Base-by-base conservation (phyloP, 2,113 vertebrate genomes). In the Pelodiscus sinensis region DNA sequence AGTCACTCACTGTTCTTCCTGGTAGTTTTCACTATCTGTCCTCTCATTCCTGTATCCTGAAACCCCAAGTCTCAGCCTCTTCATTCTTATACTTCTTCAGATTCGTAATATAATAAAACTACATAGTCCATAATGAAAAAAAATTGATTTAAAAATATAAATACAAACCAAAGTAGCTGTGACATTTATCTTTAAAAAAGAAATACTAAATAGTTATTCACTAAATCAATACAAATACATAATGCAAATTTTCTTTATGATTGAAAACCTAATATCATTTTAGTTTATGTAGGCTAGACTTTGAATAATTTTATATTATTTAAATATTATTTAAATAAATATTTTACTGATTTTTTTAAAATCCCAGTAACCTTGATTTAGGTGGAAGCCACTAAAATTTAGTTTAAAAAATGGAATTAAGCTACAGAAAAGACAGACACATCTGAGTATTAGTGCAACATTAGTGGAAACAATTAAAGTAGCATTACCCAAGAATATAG, bases 401-500 rank as follows among this genome's bases (percentile, higher is more conserved):
- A 22, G 22, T 38, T 35, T 22, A 38, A 38, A 44, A 12, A 21
- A 21, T 24, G 18, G 71, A 73, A 38, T 38, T 73, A 73, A 73
- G 58, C 7, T 38, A 38, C 19, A 38, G 21, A 22, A 73, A 38
- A 38, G 68, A 22, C 29, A 15, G n/a, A 38, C 68, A 73, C 9
- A 73, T 38, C 68, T 73, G 19, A 38, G 35, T 24, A 73, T 38
- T 71, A 71, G 8, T 31, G 65, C 15, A 68, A 68, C n/a, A 68
- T 19, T 9, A 35, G n/a, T 71, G n/a, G 68, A 71, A 71, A 21
- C 8, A 35, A 27, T 65, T 31, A 65, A 71, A 71, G 9, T 15
- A 38, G 31, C 5, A 19, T 4, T 2, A 9, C 50, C 3, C 44
- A 2, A 2, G 4, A 24, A 6, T 5, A 29, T 38, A 54, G 57